phyloP scores from a whole-genome alignment of 2,113 vertebrate genomes.

The Elgaria multicarinata region DNA sequence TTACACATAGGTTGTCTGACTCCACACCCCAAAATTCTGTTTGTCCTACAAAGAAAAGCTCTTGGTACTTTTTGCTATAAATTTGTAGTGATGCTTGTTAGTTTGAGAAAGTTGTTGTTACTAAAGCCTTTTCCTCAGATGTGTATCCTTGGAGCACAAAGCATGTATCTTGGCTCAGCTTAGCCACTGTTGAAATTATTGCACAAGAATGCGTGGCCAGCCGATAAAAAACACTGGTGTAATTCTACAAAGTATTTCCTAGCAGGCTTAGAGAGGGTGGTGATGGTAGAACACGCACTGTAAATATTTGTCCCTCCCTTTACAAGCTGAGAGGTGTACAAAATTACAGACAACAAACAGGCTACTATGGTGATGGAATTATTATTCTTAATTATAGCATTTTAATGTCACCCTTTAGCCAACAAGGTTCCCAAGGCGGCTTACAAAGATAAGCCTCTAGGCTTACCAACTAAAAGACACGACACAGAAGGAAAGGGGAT shows the following conservation, averaged over 20 bases:
- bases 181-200: background rate
- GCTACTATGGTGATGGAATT: background rate
- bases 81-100: background rate
- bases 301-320: slow-evolving; percentile 6
- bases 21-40: background rate
- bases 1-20: background rate
- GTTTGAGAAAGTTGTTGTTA: background rate
- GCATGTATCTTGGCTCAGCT: background rate
- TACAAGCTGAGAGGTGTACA: background rate
- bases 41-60: background rate
- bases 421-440: no score
- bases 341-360: background rate
- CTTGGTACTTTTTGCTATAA: background rate
- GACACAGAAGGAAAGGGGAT: no score
- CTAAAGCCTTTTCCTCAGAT: background rate
- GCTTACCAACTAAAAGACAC: no score
- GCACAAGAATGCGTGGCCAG: background rate
- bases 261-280: background rate
- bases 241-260: background rate
- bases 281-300: background rate
- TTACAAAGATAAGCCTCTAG: no score
- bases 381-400: no score
- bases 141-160: background rate
- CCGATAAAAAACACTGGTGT: background rate
- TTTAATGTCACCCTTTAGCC: no score